phyloP scores from a whole-genome alignment of 2,113 vertebrate genomes.

The Seriola rivoliana region DNA sequence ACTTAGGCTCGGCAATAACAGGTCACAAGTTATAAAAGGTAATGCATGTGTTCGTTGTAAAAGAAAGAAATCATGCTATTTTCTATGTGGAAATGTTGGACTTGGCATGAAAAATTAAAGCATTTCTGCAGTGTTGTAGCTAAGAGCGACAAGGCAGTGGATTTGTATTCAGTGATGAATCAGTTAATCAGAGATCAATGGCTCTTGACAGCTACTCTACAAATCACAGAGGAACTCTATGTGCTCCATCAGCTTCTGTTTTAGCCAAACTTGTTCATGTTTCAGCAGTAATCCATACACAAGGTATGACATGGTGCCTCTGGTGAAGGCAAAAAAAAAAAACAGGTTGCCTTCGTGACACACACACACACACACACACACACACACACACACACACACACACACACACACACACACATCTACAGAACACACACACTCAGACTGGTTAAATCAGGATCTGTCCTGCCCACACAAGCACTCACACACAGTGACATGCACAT shows the following conservation, averaged over 20 bases:
- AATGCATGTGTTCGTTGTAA: background rate
- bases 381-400: background rate
- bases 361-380: background rate
- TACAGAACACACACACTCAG: background rate
- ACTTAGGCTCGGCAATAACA: background rate
- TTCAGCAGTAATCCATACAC: constrained; percentile 27
- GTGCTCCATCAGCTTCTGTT: constrained; percentile 30
- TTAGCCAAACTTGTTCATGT: constrained; percentile 33
- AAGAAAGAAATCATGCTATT: background rate
- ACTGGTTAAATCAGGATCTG: background rate
- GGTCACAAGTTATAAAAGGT: background rate
- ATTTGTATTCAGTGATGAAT: constrained; percentile 34
- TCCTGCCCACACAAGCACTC: background rate
- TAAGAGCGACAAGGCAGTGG: constrained; percentile 6
- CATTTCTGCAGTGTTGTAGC: background rate
- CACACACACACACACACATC: background rate
- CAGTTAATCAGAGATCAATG: constrained; percentile 49
- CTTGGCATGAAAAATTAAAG: background rate
- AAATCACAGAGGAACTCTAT: constrained; percentile 28
- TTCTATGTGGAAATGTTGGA: constrained; percentile 4
- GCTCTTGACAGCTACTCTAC: constrained; percentile 33
- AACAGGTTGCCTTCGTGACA: background rate
- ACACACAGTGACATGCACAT: background rate
- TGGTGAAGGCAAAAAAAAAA: background rate
- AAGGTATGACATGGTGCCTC: background rate